Evolutionary conservation across 2,797 vertebrate genomes (phyloP).

Genomic region (Tiaroga cobitis): DNA sequence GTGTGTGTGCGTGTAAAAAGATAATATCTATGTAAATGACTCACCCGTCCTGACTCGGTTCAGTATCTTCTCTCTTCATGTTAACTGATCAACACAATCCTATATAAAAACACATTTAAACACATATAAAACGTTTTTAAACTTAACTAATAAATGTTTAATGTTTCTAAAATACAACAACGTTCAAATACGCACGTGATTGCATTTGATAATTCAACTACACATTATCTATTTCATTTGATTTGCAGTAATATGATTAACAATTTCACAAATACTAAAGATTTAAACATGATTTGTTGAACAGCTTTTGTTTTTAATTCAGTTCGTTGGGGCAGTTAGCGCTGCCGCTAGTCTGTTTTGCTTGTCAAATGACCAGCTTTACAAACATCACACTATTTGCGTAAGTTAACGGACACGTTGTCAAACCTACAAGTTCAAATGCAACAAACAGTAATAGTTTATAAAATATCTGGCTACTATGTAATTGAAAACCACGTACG

Average conservation of each 20-base stretch:
- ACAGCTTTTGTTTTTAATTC: not conserved
- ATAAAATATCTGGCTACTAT: not conserved
- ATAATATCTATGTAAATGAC: not conserved
- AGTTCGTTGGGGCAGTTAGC: not conserved
- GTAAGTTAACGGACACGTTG: not conserved
- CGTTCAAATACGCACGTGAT: not conserved
- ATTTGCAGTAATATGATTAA: not conserved
- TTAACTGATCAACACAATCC: constrained; percentile 41
- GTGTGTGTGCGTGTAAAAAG: too few species aligned
- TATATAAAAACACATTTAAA: constrained; percentile 3
- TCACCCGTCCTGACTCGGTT: constrained; percentile 45
- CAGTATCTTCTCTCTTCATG: constrained; percentile 40
- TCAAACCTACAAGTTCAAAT: not conserved
- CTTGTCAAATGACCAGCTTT: constrained; percentile 37
- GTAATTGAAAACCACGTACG: constrained; percentile 3
- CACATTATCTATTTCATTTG: not conserved
- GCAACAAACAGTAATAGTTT: not conserved
- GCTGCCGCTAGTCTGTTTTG: constrained; percentile 28
- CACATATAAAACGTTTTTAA: not conserved
- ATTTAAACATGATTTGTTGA: not conserved
- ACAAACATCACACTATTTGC: constrained; percentile 40
- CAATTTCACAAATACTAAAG: not conserved
- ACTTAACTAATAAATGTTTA: not conserved
- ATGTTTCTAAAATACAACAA: constrained; percentile 1
- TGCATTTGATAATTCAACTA: not conserved